Evolutionary conservation across 1,140 invertebrate species (phyloP), one percentile per base, ranked within the genome.

Genomic region (Eriosoma lanigerum): DNA sequence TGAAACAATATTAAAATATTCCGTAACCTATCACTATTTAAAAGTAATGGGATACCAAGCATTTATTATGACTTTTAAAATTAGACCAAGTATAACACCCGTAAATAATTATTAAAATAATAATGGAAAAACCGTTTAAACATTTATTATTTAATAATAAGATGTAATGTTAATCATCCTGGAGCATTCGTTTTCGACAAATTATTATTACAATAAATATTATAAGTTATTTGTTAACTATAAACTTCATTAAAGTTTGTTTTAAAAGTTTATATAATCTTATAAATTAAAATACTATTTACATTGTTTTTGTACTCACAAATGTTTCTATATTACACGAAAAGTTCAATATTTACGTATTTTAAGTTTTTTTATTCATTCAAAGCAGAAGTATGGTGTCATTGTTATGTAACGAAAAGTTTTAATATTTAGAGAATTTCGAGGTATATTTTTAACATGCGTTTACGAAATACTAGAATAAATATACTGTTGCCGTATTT

Each of bases 191-290:
- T 66, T 66, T 46, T 44, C 21, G 21, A 38, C n/a, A 44, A n/a
- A 66, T 66, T 38, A 38, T 38, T 38, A 66, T 44, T 8, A 46
- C 62, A 21, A 66, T 38, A 38, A 3, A 38, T 38, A 38, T n/a
- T n/a, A n/a, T n/a, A 44, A 44, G 12, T 44, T 66, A 46, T 66
- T 66, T 66, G 64, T 46, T 44, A 44, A 24, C 64, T 29, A 46
- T 66, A 24, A 66, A 66, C 64, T 66, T 66, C 32, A 66, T 6
- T 46, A 13, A 17, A 68, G 66, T 68, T n/a, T 48, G 21, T 68
- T 68, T 48, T 46, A 68, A 68, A 68, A 68, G 66, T 68, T 68
- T 68, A 68, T 68, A 68, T 10, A 68, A 68, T 9, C 38, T 68
- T 48, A 68, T 48, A 48, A 68, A 68, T 68, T 46, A 48, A 68